Base-by-base conservation (phyloP, 2,888 invertebrate genomes). In the Scaptomyza polygonia region DNA sequence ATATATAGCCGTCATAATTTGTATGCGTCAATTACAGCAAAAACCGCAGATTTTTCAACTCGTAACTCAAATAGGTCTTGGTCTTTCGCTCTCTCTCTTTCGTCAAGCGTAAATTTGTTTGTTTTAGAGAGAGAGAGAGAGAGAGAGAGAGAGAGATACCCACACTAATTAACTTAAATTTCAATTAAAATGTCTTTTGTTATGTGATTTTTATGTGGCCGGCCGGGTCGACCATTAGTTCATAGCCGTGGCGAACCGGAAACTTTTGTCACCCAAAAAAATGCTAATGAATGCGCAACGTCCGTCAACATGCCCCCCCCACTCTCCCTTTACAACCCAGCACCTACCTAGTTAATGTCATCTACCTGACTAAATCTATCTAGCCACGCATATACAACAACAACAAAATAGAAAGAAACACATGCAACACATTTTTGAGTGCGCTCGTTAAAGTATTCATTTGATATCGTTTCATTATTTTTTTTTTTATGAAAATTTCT, bases 251-350 rank as follows among this genome's bases (percentile, higher is more conserved):
- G 82, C 82, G 77, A 86, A 86, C 86, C 88, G 88, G 88, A 89
- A 88, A 89, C 73, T 88, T 86, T 89, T 88, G 89, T 89, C 89
- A 88, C 88, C 84, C 72, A 64, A 74, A 85, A 85, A 75, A 69
- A 78, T 77, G 72, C 78, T 88, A 86, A 86, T 86, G 88, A 88
- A 85, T 80, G 83, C 70, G 72, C 67, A 61, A 57, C n/a, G 68
- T 71, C 59, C 58, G 68, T 11, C 25, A 16, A 14, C 11, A 6
- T 6, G 12, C n/a, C 45, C 42, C 51, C 7, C 27, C 32, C n/a
- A n/a, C n/a, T 11, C 27, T 21, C 18, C 2, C 21, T 3, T 3
- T 21, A 21, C 21, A 1, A 3, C 1, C 25, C 25, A 25, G 25
- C 25, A 25, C 5, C 25, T 4, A 25, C 4, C 25, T 25, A 25